Evolutionary conservation across 1,140 invertebrate species (phyloP).

Genomic region (Rhizoglyphus robini): DNA sequence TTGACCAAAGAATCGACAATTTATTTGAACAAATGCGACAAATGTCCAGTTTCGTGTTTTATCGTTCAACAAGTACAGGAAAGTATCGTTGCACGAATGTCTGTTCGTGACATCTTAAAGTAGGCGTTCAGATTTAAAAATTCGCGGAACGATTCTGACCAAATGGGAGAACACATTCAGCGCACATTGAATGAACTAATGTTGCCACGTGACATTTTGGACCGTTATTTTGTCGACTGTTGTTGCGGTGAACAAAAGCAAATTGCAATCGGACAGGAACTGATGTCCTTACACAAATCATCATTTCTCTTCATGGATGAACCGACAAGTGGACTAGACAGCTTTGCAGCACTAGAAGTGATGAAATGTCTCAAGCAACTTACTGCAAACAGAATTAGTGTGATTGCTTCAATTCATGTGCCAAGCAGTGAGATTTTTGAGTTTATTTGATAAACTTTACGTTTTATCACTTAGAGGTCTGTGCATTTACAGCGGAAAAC

Average conservation of each 20-base stretch:
- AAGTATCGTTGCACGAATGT: not conserved
- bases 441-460: slow-evolving; percentile 21
- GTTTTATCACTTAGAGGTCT: slow-evolving; percentile 23
- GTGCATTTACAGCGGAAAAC: slow-evolving; percentile 29
- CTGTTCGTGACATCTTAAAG: not conserved
- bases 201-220: not conserved
- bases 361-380: not conserved
- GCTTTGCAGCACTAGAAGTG: not conserved
- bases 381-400: not conserved
- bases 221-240: not conserved
- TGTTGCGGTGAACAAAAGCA: slow-evolving; percentile 14
- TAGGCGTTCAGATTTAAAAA: slow-evolving; percentile 11
- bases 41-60: not conserved
- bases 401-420: slow-evolving; percentile 22
- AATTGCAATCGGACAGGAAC: slow-evolving; percentile 18
- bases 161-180: not conserved
- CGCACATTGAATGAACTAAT: not conserved
- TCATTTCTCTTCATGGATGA: slow-evolving; percentile 20
- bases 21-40: not conserved
- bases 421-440: slow-evolving; percentile 21
- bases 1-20: not conserved
- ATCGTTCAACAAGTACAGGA: not conserved
- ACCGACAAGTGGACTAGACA: slow-evolving; percentile 19
- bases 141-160: too few relatives aligned
- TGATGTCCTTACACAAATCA: not conserved